Percentiles rank a stretch among this genome's conserved stretches.
These are phyloP conservation scores for Xenentodon cancila DNA, from an alignment of 2,797 vertebrate species.

Conservation along the genomic window DNA sequence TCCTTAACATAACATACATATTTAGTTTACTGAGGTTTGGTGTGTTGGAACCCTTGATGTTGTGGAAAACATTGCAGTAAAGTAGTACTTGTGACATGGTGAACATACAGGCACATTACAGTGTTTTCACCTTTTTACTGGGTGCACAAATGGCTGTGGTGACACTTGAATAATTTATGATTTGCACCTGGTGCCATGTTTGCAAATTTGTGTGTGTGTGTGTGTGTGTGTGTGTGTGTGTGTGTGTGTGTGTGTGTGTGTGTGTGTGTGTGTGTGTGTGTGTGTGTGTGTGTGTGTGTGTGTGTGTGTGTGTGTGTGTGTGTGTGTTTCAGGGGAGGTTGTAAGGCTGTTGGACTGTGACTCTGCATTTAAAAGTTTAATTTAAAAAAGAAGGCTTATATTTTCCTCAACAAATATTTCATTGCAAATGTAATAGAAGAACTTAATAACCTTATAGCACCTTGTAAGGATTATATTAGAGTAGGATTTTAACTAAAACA, in stretches of 20 bases:
- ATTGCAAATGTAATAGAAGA: too few species aligned
- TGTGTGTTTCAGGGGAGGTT: too few species aligned
- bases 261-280: neutral
- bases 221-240: neutral
- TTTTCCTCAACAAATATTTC: too few species aligned
- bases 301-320: neutral
- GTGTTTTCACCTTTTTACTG: slow-evolving; percentile 55
- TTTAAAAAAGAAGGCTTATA: slow-evolving; percentile 17
- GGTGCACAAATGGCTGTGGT: slow-evolving; percentile 52
- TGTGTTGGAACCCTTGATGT: slow-evolving; percentile 5
- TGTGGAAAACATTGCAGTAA: slow-evolving; percentile 42
- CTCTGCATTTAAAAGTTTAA: slow-evolving; percentile 11
- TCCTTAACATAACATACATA: slow-evolving; percentile 2
- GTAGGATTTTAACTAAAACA: too few species aligned
- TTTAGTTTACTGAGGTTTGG: slow-evolving; percentile 12
- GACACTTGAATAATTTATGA: slow-evolving; percentile 63
- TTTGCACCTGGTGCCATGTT: slow-evolving; percentile 68
- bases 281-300: neutral
- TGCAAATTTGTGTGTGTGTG: slow-evolving; percentile 36
- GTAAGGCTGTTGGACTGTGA: too few species aligned
- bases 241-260: neutral
- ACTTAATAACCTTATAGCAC: too few species aligned
- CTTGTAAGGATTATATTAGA: too few species aligned
- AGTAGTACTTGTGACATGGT: slow-evolving; percentile 35
- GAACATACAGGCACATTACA: slow-evolving; percentile 36